These are phyloP conservation scores for Nephrocerus scutellatus DNA, from an alignment of 2,888 invertebrate genomes.

Conservation along the genomic window DNA sequence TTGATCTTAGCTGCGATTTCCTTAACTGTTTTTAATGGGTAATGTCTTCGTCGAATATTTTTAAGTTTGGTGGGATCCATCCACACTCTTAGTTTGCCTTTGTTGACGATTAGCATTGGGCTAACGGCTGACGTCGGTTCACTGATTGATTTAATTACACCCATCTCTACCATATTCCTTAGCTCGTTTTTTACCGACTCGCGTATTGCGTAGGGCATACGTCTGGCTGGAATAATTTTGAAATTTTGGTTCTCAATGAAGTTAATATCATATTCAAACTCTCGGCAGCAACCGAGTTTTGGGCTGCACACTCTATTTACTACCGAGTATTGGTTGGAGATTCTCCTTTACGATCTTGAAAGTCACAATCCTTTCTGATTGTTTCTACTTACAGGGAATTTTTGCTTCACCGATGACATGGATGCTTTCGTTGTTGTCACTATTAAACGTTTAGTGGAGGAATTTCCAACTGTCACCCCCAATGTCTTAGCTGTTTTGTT, in stretches of 20 bases:
- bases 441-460: too few relatives aligned
- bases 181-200: conserved; percentile 17
- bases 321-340: too few relatives aligned
- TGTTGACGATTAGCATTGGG: conserved; percentile 14
- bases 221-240: conserved; percentile 9
- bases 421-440: too few relatives aligned
- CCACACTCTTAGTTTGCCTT: conserved; percentile 9
- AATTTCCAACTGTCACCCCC: too few relatives aligned
- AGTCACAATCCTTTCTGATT: too few relatives aligned
- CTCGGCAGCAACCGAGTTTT: conserved; percentile 16
- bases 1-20: conserved; percentile 2
- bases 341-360: too few relatives aligned
- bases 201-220: conserved; percentile 15
- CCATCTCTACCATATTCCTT: conserved; percentile 15
- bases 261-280: conserved; percentile 14
- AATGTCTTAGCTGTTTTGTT: too few relatives aligned
- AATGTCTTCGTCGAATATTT: conserved; percentile 11
- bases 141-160: conserved; percentile 13
- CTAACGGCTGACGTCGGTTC: conserved; percentile 18
- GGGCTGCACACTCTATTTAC: too few relatives aligned
- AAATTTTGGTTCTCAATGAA: conserved; percentile 7
- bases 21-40: too few relatives aligned
- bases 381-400: too few relatives aligned
- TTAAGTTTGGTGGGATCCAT: conserved; percentile 14
- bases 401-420: too few relatives aligned